These are phyloP conservation scores for Drosophila kanekoi DNA, from an alignment of 2,888 invertebrate species.

Conservation along the genomic window DNA sequence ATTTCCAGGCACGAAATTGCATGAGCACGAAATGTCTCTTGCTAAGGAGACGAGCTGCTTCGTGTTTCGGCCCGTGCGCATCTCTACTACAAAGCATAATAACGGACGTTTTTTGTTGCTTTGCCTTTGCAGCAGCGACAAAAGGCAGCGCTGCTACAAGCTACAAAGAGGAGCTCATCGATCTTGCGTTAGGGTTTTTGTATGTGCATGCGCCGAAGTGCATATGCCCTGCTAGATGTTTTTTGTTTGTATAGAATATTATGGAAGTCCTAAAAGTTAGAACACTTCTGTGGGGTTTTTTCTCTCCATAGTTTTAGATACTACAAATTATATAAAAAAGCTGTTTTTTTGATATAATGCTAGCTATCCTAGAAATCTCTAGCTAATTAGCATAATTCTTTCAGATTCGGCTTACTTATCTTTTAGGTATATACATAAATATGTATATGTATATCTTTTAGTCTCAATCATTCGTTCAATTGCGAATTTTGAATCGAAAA, in stretches of 20 bases:
- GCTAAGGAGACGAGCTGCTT: not conserved
- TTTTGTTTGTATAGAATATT: slow-evolving; percentile 17
- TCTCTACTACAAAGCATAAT: slow-evolving; percentile 43
- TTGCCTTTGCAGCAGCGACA: slow-evolving; percentile 42
- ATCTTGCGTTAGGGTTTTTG: slow-evolving; percentile 47
- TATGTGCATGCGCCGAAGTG: slow-evolving; percentile 51
- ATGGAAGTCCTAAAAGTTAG: slow-evolving; percentile 23
- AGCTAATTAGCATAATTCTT: no score
- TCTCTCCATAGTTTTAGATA: slow-evolving; percentile 2
- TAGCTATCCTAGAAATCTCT: no score
- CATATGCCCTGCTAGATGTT: slow-evolving; percentile 46
- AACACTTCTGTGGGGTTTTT: not conserved
- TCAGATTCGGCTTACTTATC: no score
- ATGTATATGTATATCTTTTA: no score
- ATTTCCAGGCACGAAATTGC: slow-evolving; percentile 16
- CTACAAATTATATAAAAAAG: not conserved
- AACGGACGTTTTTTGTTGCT: slow-evolving; percentile 55
- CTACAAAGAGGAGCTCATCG: slow-evolving; percentile 53
- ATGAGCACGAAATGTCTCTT: slow-evolving; percentile 4
- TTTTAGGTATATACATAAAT: no score
- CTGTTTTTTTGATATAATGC: no score
- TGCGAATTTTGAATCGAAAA: no score
- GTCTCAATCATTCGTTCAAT: no score
- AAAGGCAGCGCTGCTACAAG: slow-evolving; percentile 44
- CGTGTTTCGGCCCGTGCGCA: slow-evolving; percentile 20